These are phyloP conservation scores for Halictus ligatus DNA, from an alignment of 2,888 invertebrate species.

Conservation along the genomic window DNA sequence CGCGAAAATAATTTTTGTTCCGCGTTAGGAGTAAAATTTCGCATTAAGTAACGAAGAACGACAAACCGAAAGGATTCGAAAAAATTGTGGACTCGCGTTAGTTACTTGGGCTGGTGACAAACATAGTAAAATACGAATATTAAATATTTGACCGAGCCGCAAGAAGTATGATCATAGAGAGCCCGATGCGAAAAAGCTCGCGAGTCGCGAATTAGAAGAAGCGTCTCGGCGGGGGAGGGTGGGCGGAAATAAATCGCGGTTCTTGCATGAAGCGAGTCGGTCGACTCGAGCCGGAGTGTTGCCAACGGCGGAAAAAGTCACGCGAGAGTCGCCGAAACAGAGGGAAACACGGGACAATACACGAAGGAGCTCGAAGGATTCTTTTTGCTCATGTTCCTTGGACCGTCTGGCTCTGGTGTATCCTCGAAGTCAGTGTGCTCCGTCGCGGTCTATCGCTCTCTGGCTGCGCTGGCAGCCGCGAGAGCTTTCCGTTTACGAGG, in stretches of 20 bases:
- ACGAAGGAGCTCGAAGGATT: slow-evolving; percentile 13
- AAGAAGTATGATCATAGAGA: background rate
- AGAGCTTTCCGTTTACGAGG: slow-evolving; percentile 9
- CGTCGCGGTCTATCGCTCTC: slow-evolving; percentile 15
- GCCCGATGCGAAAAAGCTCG: background rate
- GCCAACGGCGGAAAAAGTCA: slow-evolving; percentile 40
- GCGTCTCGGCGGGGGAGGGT: background rate
- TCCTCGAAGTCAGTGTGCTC: slow-evolving; percentile 8
- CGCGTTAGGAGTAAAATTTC: too few species aligned
- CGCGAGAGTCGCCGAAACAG: slow-evolving; percentile 27
- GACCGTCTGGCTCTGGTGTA: slow-evolving; percentile 9
- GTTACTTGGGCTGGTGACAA: background rate
- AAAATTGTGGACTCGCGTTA: background rate
- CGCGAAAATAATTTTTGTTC: too few species aligned
- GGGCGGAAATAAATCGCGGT: slow-evolving; percentile 38
- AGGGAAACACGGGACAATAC: slow-evolving; percentile 14
- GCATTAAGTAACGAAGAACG: background rate
- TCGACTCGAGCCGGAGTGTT: slow-evolving; percentile 16
- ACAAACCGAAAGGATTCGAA: background rate
- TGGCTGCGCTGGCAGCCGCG: slow-evolving; percentile 8
- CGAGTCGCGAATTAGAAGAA: slow-evolving; percentile 42
- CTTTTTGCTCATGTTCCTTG: slow-evolving; percentile 16
- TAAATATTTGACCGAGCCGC: background rate
- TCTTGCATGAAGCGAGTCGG: slow-evolving; percentile 17
- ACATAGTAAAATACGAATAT: background rate